These are phyloP conservation scores for Plagodis dolabraria DNA, from an alignment of 2,888 invertebrate genomes.

Conservation along the genomic window DNA sequence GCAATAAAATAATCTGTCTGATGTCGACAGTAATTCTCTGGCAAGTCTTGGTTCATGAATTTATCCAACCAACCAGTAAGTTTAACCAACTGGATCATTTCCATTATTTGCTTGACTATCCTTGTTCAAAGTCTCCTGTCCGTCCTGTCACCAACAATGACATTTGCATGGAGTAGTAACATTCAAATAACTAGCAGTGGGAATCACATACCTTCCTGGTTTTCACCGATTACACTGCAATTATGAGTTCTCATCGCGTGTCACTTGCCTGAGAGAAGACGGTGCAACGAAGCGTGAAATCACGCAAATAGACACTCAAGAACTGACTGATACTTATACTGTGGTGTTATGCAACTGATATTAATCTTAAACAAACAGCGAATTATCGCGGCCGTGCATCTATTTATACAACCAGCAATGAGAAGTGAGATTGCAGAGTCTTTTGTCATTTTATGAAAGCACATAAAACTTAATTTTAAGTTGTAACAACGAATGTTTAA, in stretches of 20 bases:
- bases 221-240: constrained; percentile 40
- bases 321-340: constrained; percentile 13
- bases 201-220: constrained; percentile 33
- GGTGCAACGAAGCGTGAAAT: constrained; percentile 32
- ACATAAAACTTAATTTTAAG: neutral
- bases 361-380: constrained; percentile 12
- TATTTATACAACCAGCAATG: neutral
- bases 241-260: constrained; percentile 36
- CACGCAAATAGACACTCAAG: constrained; percentile 29
- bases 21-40: too few relatives aligned
- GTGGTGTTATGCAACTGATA: constrained; percentile 27
- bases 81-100: neutral
- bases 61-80: too few relatives aligned
- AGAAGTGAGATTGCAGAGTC: neutral
- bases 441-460: neutral
- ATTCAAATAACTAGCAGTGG: constrained; percentile 32
- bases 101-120: neutral
- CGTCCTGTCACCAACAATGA: constrained; percentile 14
- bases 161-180: constrained; percentile 22
- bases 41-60: too few relatives aligned
- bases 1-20: too few relatives aligned
- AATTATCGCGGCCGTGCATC: neutral
- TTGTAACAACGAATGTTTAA: too few relatives aligned
- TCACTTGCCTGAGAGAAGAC: constrained; percentile 25
- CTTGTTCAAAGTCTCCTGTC: neutral